Base-by-base conservation (phyloP, 64 coral and sea anemone genomes). In the Montipora cactus region DNA sequence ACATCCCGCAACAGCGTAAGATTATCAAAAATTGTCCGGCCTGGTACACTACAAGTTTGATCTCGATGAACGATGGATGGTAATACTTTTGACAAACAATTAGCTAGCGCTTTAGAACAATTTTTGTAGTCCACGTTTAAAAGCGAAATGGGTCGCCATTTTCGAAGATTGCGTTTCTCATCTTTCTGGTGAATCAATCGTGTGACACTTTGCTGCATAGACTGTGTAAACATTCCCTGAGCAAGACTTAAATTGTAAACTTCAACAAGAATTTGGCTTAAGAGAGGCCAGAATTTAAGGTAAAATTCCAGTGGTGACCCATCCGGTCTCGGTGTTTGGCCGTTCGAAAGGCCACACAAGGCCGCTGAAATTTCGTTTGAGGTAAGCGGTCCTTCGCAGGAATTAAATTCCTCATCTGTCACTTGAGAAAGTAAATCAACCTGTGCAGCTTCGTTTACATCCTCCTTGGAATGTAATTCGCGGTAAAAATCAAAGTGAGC, bases 401-500 rank as follows among this genome's bases (percentile, higher is more conserved):
- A 5, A 0, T 64, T 0, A 1, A 48, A 15, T 6, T 81, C 14
- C 2, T 12, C 1, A 5, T 75, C 73, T 2, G 50, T 19, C 2
- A 88, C 19, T 7, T 68, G 44, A 0, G 48, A 4, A 12, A 88
- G 55, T 15, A 93, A 47, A n/a, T 88, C 76, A 20, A 83, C 5
- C 13, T 94, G 86, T 11, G 45, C 20, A 13, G 23, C 19, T 8
- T 23, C 3, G 25, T 80, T n/a, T 11, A 80, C 5, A 3, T 16
- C 3, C 9, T 12, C 12, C 5, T 50, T 1, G 15, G 78, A 55
- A 88, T 81, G 83, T 5, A 83, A 70, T 2, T 47, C 4, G 1
- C 9, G 4, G 49, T 94, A 89, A 50, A 94, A 93, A 11, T 79
- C 83, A n/a, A 69, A 61, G 20, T 88, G 74, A 2, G 66, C 52